Percentiles rank a stretch among this genome's conserved stretches.
phyloP scores from a whole-genome alignment of 92 coral and sea anemone species.

The Epizoanthus rinbou region DNA sequence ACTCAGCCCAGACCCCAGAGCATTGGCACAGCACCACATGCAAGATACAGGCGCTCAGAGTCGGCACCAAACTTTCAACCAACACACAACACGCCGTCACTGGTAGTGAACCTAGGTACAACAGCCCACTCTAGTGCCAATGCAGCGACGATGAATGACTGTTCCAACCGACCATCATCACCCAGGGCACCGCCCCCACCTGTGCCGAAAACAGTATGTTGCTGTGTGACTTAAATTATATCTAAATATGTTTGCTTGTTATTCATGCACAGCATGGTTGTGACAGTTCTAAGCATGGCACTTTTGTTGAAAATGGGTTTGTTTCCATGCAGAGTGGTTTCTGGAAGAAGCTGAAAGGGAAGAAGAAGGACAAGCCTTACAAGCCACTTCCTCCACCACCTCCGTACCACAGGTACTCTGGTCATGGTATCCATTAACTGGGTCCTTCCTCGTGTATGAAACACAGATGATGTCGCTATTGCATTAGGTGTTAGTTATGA shows the following conservation, averaged over 20 bases:
- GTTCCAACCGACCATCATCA: neutral
- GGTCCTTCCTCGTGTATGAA: no score
- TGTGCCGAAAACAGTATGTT: slow-evolving; percentile 86
- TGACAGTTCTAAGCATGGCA: neutral
- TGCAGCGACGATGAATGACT: neutral
- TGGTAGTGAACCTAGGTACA: slow-evolving; percentile 60
- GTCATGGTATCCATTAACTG: no score
- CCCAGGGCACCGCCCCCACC: slow-evolving; percentile 77
- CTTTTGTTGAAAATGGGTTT: neutral
- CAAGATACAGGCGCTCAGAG: slow-evolving; percentile 73
- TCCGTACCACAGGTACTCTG: slow-evolving; percentile 55
- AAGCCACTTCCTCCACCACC: slow-evolving; percentile 73
- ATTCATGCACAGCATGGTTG: no score
- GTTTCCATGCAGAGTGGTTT: slow-evolving; percentile 68
- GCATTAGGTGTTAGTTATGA: no score
- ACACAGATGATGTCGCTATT: no score
- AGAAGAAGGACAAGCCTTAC: slow-evolving; percentile 75
- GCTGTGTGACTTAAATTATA: no score
- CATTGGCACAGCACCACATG: slow-evolving; percentile 42
- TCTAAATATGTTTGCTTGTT: no score
- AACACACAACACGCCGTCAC: slow-evolving; percentile 20
- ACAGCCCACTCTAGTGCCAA: neutral
- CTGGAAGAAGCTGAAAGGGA: slow-evolving; percentile 84
- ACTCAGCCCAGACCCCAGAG: slow-evolving; percentile 47
- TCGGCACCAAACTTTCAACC: slow-evolving; percentile 63